phyloP scores from a whole-genome alignment of 2,113 vertebrate species.

The Acrocephalus arundinaceus region DNA sequence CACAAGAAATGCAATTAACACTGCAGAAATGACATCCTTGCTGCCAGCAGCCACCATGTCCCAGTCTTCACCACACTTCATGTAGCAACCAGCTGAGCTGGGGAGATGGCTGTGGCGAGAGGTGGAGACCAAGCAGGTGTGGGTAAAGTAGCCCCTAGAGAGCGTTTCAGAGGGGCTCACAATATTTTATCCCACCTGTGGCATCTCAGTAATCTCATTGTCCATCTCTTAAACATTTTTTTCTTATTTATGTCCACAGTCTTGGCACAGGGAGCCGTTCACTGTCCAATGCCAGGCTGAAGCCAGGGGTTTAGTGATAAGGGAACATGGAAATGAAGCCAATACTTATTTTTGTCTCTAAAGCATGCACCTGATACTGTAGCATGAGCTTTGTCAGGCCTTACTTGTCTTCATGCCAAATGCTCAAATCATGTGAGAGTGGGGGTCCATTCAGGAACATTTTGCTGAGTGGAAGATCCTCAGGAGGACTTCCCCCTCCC shows the following conservation, averaged over 20 bases:
- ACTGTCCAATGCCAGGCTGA: neutral
- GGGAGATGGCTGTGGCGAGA: neutral
- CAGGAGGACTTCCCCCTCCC: neutral
- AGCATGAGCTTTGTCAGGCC: conserved; percentile 1
- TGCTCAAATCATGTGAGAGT: neutral
- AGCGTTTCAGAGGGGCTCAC: neutral
- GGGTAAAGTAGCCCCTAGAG: neutral
- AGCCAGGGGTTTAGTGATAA: neutral
- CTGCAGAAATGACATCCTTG: neutral
- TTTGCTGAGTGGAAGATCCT: neutral
- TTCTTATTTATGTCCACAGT: neutral
- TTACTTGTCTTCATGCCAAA: neutral
- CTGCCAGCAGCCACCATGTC: neutral
- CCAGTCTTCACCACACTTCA: neutral
- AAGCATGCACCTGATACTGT: neutral
- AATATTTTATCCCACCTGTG: neutral
- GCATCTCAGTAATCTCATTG: neutral
- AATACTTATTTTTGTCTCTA: conserved; percentile 41
- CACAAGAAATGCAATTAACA: neutral
- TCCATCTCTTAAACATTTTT: neutral
- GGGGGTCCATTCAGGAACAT: neutral
- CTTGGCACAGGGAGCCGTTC: neutral
- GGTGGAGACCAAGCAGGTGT: neutral
- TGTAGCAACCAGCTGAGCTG: neutral
- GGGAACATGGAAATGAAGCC: neutral